A percentile compares a stretch with the other conserved stretches of the same genome.
These are phyloP conservation scores for Microvelia longipes DNA, from an alignment of 1,140 invertebrate genomes.

Conservation along the genomic window DNA sequence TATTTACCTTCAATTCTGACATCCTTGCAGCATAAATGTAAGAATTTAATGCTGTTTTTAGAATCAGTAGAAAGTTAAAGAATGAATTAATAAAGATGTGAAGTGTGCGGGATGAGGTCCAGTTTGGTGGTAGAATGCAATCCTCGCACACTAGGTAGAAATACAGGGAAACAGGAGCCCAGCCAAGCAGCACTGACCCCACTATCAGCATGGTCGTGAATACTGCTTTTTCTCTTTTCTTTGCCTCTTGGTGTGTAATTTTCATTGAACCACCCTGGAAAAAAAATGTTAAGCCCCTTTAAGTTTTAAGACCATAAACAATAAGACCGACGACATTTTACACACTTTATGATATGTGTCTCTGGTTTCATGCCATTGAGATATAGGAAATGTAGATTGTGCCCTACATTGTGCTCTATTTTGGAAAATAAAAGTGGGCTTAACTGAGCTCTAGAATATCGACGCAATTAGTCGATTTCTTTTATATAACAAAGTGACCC, in stretches of 20 bases:
- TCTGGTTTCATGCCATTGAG: too few relatives aligned
- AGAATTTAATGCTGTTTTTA: slow-evolving; percentile 48
- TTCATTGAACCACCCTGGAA: slow-evolving; percentile 1
- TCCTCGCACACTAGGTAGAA: slow-evolving; percentile 34
- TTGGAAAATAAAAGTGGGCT: too few relatives aligned
- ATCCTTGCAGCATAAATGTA: slow-evolving; percentile 53
- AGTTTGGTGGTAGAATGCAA: slow-evolving; percentile 26
- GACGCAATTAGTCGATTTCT: too few relatives aligned
- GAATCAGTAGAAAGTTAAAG: slow-evolving; percentile 34
- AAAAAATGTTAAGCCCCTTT: not conserved
- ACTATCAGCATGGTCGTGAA: slow-evolving; percentile 50
- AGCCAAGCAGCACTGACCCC: slow-evolving; percentile 47
- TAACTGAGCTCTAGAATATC: too few relatives aligned
- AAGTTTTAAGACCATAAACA: too few relatives aligned
- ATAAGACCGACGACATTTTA: too few relatives aligned
- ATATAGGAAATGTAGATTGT: too few relatives aligned
- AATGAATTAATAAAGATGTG: slow-evolving; percentile 16
- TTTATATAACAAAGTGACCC: too few relatives aligned
- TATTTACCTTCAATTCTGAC: slow-evolving; percentile 43
- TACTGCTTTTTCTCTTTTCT: slow-evolving; percentile 44
- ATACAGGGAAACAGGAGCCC: slow-evolving; percentile 43
- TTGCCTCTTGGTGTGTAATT: slow-evolving; percentile 24
- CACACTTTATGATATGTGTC: too few relatives aligned
- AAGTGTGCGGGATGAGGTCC: slow-evolving; percentile 14
- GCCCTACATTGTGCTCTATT: too few relatives aligned